Conservation (phyloP, 1,140 invertebrate species). For the Drosophila truncata region DNA sequence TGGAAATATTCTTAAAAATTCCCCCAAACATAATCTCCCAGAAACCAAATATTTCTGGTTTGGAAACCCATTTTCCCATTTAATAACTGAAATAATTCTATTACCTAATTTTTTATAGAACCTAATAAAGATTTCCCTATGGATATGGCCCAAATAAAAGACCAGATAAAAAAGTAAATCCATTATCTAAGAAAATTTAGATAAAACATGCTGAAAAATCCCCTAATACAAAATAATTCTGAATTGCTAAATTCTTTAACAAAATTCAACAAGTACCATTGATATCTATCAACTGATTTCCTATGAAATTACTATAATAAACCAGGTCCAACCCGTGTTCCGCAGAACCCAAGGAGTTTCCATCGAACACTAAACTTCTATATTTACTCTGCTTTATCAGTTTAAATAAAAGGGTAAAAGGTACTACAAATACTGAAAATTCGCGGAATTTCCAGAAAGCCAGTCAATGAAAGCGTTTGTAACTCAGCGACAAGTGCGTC, state of each 20-base stretch:
- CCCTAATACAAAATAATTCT: background rate
- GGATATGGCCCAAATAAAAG: background rate
- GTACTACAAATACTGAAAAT: background rate
- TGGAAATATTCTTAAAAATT: background rate
- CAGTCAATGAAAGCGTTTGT: slow-evolving; percentile 20
- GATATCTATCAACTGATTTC: background rate
- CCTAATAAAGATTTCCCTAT: background rate
- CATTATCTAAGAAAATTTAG: background rate
- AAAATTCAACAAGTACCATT: background rate
- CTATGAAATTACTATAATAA: background rate
- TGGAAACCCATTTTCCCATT: background rate
- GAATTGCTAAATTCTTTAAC: background rate
- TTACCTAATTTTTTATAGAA: background rate
- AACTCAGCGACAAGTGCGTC: slow-evolving; percentile 24
- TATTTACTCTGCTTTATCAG: slow-evolving; percentile 20
- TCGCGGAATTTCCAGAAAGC: background rate
- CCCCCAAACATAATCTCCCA: background rate
- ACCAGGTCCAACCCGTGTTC: background rate
- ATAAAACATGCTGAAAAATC: background rate
- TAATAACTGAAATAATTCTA: background rate
- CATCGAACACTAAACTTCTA: background rate
- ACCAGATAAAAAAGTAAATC: background rate
- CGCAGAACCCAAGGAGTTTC: background rate
- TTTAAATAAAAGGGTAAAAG: background rate
- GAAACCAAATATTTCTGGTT: background rate